These are phyloP conservation scores for Rostratula benghalensis DNA, from an alignment of 2,113 vertebrate species.

Conservation along the genomic window DNA sequence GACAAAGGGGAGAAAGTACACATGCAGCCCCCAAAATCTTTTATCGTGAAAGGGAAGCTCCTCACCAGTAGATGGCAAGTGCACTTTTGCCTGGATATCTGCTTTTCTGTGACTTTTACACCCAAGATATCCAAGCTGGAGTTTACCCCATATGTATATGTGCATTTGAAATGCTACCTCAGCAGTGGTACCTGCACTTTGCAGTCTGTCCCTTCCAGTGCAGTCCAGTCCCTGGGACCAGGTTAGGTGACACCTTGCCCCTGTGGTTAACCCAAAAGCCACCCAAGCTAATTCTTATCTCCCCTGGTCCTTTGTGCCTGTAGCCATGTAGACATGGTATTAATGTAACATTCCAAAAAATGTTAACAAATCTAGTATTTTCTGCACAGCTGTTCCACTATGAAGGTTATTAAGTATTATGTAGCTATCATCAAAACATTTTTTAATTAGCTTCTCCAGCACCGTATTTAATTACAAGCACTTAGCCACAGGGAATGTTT, in stretches of 20 bases:
- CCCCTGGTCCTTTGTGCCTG: neutral
- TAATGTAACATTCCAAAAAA: neutral
- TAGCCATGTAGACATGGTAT: neutral
- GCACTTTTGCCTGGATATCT: neutral
- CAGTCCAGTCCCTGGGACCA: too few species aligned
- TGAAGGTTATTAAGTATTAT: slow-evolving; percentile 40
- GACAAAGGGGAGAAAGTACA: neutral
- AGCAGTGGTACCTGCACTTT: too few species aligned
- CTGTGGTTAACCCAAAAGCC: neutral
- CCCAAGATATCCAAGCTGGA: neutral
- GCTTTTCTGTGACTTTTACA: neutral
- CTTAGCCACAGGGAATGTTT: slow-evolving; percentile 45
- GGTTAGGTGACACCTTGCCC: neutral
- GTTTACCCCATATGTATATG: neutral
- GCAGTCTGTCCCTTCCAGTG: too few species aligned
- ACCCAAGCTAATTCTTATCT: too few species aligned
- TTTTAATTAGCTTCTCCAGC: slow-evolving; percentile 58
- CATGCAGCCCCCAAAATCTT: neutral
- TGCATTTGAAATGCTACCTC: neutral
- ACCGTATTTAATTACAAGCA: slow-evolving; percentile 59
- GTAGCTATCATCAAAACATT: slow-evolving; percentile 41
- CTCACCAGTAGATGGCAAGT: neutral
- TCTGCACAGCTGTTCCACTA: slow-evolving; percentile 39
- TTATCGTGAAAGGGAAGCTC: neutral
- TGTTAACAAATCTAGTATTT: neutral